These are phyloP conservation scores for Acanthiza pusilla DNA, from an alignment of 2,797 vertebrate genomes.

Conservation along the genomic window DNA sequence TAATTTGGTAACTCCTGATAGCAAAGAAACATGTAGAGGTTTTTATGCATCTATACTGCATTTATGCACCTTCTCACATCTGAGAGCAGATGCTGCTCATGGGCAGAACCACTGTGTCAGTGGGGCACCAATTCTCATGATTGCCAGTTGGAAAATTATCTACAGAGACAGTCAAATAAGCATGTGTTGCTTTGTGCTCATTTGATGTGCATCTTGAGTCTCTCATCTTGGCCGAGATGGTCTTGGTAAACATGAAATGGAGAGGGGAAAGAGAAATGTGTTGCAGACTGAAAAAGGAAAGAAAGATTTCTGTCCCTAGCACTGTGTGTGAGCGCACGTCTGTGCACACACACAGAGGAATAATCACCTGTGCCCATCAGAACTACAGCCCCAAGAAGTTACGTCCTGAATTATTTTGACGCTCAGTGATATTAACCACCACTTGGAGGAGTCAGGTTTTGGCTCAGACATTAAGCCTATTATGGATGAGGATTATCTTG, in stretches of 20 bases:
- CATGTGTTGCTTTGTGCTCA: not conserved
- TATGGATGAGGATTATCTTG: slow-evolving; percentile 13
- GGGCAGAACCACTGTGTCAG: not conserved
- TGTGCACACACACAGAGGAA: accelerated
- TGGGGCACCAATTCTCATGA: accelerated
- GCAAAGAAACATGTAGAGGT: not conserved
- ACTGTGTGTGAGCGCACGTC: not conserved
- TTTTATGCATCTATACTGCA: not conserved
- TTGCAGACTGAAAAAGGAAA: not conserved
- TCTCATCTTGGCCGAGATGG: not conserved
- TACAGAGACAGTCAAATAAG: not conserved
- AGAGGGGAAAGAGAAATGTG: not conserved
- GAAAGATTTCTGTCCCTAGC: not conserved
- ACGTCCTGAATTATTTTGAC: not conserved
- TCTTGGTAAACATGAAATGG: not conserved
- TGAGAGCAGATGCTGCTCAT: not conserved
- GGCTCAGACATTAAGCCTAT: not conserved
- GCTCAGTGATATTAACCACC: not conserved
- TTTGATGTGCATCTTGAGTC: not conserved
- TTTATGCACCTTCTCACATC: not conserved
- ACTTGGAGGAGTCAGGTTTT: not conserved
- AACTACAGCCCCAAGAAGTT: not conserved
- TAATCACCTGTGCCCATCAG: not conserved
- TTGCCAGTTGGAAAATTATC: not conserved
- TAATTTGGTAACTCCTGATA: not conserved